Base-by-base conservation (phyloP, 2,113 vertebrate genomes). In the Salvator merianae region DNA sequence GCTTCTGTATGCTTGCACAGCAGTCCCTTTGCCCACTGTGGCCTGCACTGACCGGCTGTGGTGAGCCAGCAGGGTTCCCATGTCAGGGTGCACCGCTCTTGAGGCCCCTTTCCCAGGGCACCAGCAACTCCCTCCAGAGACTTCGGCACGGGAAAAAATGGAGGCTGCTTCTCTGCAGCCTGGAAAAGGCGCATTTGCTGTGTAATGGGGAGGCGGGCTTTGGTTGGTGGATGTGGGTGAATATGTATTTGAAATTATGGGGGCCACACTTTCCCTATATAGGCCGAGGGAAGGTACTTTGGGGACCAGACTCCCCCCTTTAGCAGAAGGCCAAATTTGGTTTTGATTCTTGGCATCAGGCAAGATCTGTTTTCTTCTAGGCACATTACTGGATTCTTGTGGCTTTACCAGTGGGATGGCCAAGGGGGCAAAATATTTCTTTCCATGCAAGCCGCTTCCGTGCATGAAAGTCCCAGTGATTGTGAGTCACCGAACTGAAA, bases 251-350 rank as follows among this genome's bases (percentile, higher is more conserved):
- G 55, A 6, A 30, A 28, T 59, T 4, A 40, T 53, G 1, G 7
- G 13, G 1, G 1, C 36, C 1, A 7, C 12, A 32, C 53, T 24
- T 32, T 36, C 2, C 4, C 28, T 16, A 34, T 14, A 5, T 5
- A 28, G 22, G 40, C n/a, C 47, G 38, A 6, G n/a, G n/a, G n/a
- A 24, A 63, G 5, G 53, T 14, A 20, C 47, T 14, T 34, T 14
- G 7, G 10, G 36, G 3, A 70, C 1, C 36, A 32, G 20, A 36
- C 2, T 2, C 10, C 24, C 30, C 43, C 30, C 30, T 30, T 26
- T 5, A 16, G 28, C 38, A 43, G 4, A 9, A 4, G 0, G 1
- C 55, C 2, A 9, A n/a, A n/a, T 1, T 18, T 34, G n/a, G 43
- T 4, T 2, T 38, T n/a, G n/a, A n/a, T n/a, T n/a, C n/a, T n/a